Evolutionary conservation across 1,140 invertebrate genomes (phyloP).

Genomic region (Cataglyphis hispanica): DNA sequence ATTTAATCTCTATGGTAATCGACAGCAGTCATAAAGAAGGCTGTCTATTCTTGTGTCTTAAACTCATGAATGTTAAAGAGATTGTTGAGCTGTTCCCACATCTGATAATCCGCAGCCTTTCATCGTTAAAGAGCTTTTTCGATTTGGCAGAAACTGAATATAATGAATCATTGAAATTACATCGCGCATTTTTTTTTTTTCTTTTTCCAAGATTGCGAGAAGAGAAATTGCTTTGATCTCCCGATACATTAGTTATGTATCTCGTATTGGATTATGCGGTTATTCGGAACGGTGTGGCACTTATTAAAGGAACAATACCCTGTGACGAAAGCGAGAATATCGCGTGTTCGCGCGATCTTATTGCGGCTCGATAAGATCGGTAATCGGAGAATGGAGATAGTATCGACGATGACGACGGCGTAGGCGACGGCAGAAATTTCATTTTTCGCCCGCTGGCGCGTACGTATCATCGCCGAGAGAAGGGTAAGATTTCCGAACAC

Average conservation of each 20-base stretch:
- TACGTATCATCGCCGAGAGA: slow-evolving; percentile 44
- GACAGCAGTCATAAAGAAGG: neutral
- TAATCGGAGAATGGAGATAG: slow-evolving; percentile 58
- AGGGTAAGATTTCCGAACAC: slow-evolving; percentile 14
- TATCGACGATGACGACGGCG: slow-evolving; percentile 33
- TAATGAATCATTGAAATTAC: neutral
- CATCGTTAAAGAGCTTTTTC: neutral
- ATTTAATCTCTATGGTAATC: neutral
- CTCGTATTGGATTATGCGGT: slow-evolving; percentile 21
- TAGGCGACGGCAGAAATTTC: slow-evolving; percentile 45
- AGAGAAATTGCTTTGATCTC: slow-evolving; percentile 18
- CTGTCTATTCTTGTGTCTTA: slow-evolving; percentile 2
- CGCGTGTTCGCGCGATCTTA: slow-evolving; percentile 48
- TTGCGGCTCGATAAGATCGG: slow-evolving; percentile 51
- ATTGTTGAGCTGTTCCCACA: neutral
- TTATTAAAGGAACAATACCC: slow-evolving; percentile 42
- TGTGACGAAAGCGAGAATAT: slow-evolving; percentile 61
- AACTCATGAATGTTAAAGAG: neutral
- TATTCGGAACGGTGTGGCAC: slow-evolving; percentile 29
- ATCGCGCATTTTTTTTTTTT: neutral
- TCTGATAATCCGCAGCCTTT: neutral
- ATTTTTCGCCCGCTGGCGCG: slow-evolving; percentile 8
- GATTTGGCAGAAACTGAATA: neutral
- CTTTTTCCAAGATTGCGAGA: slow-evolving; percentile 6
- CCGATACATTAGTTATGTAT: slow-evolving; percentile 29